phyloP scores from a whole-genome alignment of 1,140 invertebrate genomes.

The honey bee (Apis mellifera) region DNA sequence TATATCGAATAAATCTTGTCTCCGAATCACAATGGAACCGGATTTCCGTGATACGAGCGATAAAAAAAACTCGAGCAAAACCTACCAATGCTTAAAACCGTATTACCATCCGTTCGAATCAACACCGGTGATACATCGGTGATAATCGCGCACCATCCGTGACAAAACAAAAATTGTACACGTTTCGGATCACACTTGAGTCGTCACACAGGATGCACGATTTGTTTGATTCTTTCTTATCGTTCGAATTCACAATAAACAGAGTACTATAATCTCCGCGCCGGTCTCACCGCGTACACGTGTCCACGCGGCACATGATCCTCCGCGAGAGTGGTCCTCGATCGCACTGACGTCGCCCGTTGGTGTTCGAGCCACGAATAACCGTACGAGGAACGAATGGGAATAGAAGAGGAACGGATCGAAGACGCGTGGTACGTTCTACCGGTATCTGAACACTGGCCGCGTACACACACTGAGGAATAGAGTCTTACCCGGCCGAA shows the following conservation, averaged over 20 bases:
- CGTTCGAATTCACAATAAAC: background rate
- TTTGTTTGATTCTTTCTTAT: background rate
- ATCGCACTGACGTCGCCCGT: background rate
- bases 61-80: conserved; percentile 27
- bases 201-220: background rate
- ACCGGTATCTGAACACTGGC: conserved; percentile 20
- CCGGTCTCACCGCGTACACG: conserved; percentile 39
- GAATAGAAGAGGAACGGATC: background rate
- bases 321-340: background rate
- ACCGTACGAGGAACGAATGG: background rate
- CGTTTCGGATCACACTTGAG: background rate
- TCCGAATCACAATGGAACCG: conserved; percentile 11
- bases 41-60: conserved; percentile 54
- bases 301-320: conserved; percentile 56
- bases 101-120: conserved; percentile 18
- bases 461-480: conserved; percentile 41
- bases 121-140: conserved; percentile 1
- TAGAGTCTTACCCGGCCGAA: conserved; percentile 51
- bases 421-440: background rate
- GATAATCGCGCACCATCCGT: conserved; percentile 24
- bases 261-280: conserved; percentile 7
- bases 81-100: conserved; percentile 43
- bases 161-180: background rate
- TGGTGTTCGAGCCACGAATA: background rate
- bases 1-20: background rate